Evolutionary conservation across 2,888 invertebrate genomes (phyloP).

Genomic region (Epirrhoe tristata): DNA sequence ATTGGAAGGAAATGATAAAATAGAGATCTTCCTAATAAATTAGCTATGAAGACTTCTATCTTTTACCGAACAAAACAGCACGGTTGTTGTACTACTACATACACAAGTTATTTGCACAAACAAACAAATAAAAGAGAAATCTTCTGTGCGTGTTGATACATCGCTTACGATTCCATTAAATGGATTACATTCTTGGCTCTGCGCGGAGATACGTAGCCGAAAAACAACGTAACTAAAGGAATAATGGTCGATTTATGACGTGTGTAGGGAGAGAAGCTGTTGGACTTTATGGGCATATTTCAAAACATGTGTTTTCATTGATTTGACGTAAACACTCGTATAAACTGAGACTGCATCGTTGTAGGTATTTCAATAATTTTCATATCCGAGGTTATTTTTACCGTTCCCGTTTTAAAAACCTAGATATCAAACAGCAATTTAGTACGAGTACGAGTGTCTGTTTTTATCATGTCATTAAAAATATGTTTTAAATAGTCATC

Average conservation of each 20-base stretch:
- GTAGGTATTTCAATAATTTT: background rate
- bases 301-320: constrained; percentile 42
- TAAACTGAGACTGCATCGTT: background rate
- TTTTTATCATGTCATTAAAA: background rate
- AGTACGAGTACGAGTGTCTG: background rate
- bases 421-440: background rate
- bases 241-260: constrained; percentile 52
- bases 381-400: too few species aligned
- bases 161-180: constrained; percentile 70
- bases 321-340: background rate
- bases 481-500: too few species aligned
- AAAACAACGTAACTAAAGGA: constrained; percentile 63
- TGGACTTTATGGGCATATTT: constrained; percentile 6
- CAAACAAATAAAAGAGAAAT: constrained; percentile 49
- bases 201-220: constrained; percentile 50
- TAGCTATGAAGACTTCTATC: background rate
- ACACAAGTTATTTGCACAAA: constrained; percentile 43
- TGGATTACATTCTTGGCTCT: constrained; percentile 75
- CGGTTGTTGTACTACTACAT: background rate
- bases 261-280: constrained; percentile 25
- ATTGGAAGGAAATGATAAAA: background rate
- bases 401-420: background rate
- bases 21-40: background rate
- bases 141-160: constrained; percentile 57
- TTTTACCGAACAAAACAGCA: constrained; percentile 1